A percentile compares a stretch with the other conserved stretches of the same genome.
Evolutionary conservation across 2,113 vertebrate species (phyloP).

Genomic region (Tor tambroides): DNA sequence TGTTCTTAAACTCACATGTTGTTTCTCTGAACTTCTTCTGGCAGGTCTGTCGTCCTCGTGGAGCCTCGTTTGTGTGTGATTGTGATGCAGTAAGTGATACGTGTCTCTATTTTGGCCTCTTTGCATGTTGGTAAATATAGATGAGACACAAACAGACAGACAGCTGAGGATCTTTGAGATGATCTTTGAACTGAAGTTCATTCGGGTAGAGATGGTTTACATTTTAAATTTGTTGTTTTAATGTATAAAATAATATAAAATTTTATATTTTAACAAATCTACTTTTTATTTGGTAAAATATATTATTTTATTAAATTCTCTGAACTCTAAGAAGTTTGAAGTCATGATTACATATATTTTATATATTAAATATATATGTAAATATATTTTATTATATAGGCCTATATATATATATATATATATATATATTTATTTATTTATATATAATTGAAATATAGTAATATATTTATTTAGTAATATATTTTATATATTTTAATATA

Average conservation of each 20-base stretch:
- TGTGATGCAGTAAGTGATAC: background rate
- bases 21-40: constrained; percentile 12
- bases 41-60: background rate
- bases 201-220: too few relatives aligned
- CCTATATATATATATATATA: too few relatives aligned
- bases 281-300: background rate
- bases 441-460: too few relatives aligned
- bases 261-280: too few relatives aligned
- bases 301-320: background rate
- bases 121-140: constrained; percentile 25
- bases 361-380: too few relatives aligned
- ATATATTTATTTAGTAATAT: too few relatives aligned
- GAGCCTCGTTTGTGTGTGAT: constrained; percentile 12
- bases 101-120: constrained; percentile 22
- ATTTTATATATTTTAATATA: too few relatives aligned
- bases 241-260: background rate
- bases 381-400: too few relatives aligned
- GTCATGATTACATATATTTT: background rate
- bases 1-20: background rate
- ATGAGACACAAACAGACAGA: background rate
- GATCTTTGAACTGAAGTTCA: background rate
- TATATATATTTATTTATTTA: too few relatives aligned
- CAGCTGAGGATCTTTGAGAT: constrained; percentile 7
- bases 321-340: background rate
- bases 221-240: background rate